phyloP scores from a whole-genome alignment of 2,797 vertebrate genomes.

The Streptopelia turtur region DNA sequence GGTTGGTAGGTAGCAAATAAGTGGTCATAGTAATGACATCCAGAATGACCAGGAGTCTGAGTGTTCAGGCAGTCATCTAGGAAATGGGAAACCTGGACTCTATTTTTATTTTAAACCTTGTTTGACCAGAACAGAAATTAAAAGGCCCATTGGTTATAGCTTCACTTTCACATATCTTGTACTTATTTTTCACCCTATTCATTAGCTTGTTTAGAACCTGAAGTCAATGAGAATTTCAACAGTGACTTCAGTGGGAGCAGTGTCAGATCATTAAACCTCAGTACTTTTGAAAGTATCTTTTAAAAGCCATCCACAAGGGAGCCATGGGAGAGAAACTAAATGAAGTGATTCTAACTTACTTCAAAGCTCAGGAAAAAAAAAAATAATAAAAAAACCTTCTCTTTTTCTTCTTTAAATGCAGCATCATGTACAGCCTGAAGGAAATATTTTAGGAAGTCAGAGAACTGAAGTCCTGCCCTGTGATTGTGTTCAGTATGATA shows the following conservation, averaged over 20 bases:
- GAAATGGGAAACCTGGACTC: neutral
- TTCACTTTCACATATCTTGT: neutral
- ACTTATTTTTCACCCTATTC: slow-evolving; percentile 23
- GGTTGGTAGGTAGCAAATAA: neutral
- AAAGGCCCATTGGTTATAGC: neutral
- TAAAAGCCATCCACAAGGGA: slow-evolving; percentile 11
- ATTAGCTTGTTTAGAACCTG: slow-evolving; percentile 29
- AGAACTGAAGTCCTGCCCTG: neutral
- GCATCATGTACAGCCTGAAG: slow-evolving; percentile 16
- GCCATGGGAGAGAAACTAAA: neutral
- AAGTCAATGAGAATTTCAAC: slow-evolving; percentile 31
- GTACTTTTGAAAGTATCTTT: slow-evolving; percentile 1
- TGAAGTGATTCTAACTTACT: neutral
- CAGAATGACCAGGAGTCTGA: neutral
- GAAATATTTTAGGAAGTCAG: slow-evolving; percentile 18
- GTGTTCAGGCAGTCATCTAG: neutral
- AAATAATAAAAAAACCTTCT: neutral
- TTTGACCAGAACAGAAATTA: neutral
- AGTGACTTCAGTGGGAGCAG: neutral
- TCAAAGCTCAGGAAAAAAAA: neutral
- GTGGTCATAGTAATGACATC: neutral
- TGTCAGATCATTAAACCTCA: slow-evolving; percentile 21
- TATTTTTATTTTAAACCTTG: slow-evolving; percentile 2
- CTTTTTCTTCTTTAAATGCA: slow-evolving; percentile 26
- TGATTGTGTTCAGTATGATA: neutral